phyloP scores from a whole-genome alignment of 2,797 vertebrate genomes.

The Sciurus vulgaris region DNA sequence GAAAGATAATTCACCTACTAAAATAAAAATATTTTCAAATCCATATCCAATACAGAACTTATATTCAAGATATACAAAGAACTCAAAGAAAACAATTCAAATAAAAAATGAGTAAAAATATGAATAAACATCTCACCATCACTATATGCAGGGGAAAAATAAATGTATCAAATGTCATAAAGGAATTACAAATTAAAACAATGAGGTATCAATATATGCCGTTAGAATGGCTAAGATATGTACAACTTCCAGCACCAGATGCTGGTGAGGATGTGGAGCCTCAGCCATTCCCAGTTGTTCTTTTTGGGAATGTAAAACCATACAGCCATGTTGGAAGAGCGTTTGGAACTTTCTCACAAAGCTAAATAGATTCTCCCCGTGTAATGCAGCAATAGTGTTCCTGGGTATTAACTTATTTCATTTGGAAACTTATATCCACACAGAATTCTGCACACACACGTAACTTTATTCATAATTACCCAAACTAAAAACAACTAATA shows the following conservation, averaged over 20 bases:
- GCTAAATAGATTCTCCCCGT: background rate
- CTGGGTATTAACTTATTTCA: background rate
- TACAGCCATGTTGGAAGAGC: background rate
- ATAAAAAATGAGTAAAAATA: background rate
- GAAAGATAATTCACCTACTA: background rate
- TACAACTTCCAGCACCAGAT: background rate
- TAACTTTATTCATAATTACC: background rate
- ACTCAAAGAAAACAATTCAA: background rate
- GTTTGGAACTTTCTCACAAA: background rate
- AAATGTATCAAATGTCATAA: background rate
- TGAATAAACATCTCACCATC: background rate
- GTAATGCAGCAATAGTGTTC: background rate
- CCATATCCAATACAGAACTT: background rate
- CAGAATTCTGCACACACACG: background rate
- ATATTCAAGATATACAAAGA: background rate
- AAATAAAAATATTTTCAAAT: background rate
- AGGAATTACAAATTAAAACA: background rate
- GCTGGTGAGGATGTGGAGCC: background rate
- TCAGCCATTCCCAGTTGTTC: background rate
- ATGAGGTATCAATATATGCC: background rate
- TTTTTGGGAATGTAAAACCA: background rate
- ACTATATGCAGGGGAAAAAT: background rate
- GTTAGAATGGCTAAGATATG: background rate
- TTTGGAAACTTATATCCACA: background rate
- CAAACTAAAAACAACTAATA: background rate